phyloP scores from a whole-genome alignment of 2,113 vertebrate species.

The Myocastor coypus region DNA sequence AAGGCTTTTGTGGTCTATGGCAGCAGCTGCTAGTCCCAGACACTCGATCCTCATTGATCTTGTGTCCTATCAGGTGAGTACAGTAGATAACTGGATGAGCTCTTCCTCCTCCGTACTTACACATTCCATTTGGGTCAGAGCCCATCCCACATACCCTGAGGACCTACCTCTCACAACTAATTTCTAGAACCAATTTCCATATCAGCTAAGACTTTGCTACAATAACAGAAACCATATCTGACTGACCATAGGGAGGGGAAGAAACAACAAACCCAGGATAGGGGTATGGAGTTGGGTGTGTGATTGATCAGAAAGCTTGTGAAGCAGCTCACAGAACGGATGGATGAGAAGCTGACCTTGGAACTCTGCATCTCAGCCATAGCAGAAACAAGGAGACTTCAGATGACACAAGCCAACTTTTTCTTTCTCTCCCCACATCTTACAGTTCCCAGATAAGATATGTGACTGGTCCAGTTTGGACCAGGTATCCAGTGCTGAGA shows the following conservation, averaged over 20 bases:
- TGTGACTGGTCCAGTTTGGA: background rate
- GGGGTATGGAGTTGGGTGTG: background rate
- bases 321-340: background rate
- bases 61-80: background rate
- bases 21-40: background rate
- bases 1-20: too few species aligned
- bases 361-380: background rate
- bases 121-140: conserved; percentile 42
- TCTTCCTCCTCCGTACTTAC: conserved; percentile 9
- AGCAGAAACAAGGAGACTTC: background rate
- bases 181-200: conserved; percentile 73
- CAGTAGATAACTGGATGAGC: background rate
- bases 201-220: conserved; percentile 61
- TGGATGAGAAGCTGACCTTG: background rate
- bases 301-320: conserved; percentile 52
- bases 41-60: background rate
- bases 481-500: background rate
- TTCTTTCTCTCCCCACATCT: background rate
- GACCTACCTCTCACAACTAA: conserved; percentile 54
- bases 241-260: conserved; percentile 12
- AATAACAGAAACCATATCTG: conserved; percentile 69
- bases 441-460: background rate
- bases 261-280: background rate
- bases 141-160: conserved; percentile 22
- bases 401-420: background rate